Base-by-base conservation (phyloP, 2,888 invertebrate genomes). In the Odontocerum albicorne region DNA sequence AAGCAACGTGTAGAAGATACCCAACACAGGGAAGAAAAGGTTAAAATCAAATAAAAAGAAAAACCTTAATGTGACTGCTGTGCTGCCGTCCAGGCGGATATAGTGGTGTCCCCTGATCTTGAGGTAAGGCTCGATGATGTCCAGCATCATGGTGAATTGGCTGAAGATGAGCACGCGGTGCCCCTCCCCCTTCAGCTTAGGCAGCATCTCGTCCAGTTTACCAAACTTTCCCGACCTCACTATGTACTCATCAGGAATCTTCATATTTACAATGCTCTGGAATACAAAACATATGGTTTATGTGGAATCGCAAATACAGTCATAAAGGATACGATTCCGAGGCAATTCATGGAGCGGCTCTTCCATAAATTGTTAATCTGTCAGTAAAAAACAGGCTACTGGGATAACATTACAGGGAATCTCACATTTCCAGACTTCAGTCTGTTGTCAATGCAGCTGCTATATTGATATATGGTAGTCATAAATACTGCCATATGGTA, bases 81-180 rank as follows among this genome's bases (percentile, higher is more conserved):
- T 97, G 61, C 83, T 84, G 1, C 97, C 97, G 70, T 98, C 97
- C 12, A 98, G 76, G 42, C 97, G 81, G 60, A 92, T 73, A 71
- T 85, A 97, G 10, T 82, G 81, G 69, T 91, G 79, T 1, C 83
- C 80, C 35, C 87, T 81, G 49, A 90, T 76, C n/a, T 78, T 75
- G 64, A 97, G 76, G 75, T 92, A 98, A 39, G 88, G 88, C 73
- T 96, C 94, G 63, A 98, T 72, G 62, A 98, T 83, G 73, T 98
- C 95, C 68, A 98, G 79, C 82, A 98, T 85, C 82, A 95, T 93
- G 22, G 92, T 92, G 75, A 97, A 98, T 79, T 98, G 98, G 69
- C 94, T 95, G 77, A 98, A 98, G 63, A 98, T 81, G 55, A 98
- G 77, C 60, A 96, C 92, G 12, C 96, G 81, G 70, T 92, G 90